phyloP scores from a whole-genome alignment of 2,888 invertebrate genomes.

The Minunthozetes semirufus region DNA sequence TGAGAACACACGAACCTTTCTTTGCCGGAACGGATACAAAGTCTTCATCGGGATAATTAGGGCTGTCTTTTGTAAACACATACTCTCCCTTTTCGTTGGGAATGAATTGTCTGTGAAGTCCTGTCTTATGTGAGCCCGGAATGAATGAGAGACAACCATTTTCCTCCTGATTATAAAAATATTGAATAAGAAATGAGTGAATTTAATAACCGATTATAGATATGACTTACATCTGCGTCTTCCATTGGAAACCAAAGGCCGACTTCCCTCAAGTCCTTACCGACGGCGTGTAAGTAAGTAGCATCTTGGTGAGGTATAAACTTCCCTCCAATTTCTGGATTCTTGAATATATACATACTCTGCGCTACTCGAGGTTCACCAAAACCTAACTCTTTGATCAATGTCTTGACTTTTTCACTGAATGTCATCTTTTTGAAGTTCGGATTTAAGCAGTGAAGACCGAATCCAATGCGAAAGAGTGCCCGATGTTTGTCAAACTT shows the following conservation, averaged over 20 bases:
- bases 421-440: constrained; percentile 75
- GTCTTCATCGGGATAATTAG: constrained; percentile 56
- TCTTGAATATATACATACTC: constrained; percentile 98
- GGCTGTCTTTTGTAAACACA: constrained; percentile 54
- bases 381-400: constrained; percentile 65
- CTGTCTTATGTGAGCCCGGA: constrained; percentile 78
- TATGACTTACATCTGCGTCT: constrained; percentile 57
- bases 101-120: constrained; percentile 45
- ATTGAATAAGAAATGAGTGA: too few species aligned
- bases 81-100: neutral
- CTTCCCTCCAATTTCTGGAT: constrained; percentile 78
- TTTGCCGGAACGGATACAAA: constrained; percentile 72
- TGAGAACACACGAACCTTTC: constrained; percentile 78
- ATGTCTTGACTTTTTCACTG: constrained; percentile 69
- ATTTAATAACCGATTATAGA: too few species aligned
- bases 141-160: constrained; percentile 94
- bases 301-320: constrained; percentile 62
- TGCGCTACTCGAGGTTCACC: constrained; percentile 78
- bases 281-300: constrained; percentile 68
- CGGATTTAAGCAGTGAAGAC: constrained; percentile 71
- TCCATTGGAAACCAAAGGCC: constrained; percentile 97
- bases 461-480: constrained; percentile 71
- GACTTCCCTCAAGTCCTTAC: constrained; percentile 47
- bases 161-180: constrained; percentile 51
- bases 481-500: constrained; percentile 58